Conservation (phyloP, 2,797 vertebrate genomes). For the Chiroxiphia lanceolata region DNA sequence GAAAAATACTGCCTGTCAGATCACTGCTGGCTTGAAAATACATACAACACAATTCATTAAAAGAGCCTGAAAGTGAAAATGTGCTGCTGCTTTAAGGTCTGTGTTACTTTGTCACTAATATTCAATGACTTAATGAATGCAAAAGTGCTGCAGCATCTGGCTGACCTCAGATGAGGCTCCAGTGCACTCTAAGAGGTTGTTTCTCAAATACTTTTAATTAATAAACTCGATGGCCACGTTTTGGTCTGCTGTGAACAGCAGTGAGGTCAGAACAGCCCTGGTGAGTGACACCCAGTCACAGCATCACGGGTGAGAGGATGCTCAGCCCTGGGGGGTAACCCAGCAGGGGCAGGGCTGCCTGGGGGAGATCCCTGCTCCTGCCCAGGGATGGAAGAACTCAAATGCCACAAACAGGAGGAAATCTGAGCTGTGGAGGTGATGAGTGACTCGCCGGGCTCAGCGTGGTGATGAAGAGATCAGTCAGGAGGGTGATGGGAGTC, state of each 20-base stretch:
- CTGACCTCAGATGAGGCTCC: not conserved
- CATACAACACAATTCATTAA: not conserved
- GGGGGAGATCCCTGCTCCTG: not conserved
- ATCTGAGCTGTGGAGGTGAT: accelerated
- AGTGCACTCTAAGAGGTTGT: not conserved
- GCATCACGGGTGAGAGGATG: accelerated
- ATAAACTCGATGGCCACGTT: accelerated
- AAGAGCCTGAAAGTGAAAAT: slow-evolving; percentile 31
- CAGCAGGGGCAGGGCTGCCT: accelerated
- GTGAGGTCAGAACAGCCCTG: accelerated
- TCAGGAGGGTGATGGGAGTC: not conserved
- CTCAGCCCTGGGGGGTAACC: not conserved
- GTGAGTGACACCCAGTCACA: accelerated
- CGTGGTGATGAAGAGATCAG: not conserved
- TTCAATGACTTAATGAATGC: not conserved
- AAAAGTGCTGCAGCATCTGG: not conserved
- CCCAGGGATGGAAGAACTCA: not conserved
- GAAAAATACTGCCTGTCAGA: slow-evolving; percentile 36
- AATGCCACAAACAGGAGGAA: accelerated
- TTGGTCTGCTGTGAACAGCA: not conserved
- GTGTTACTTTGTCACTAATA: slow-evolving; percentile 1
- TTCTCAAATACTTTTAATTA: not conserved
- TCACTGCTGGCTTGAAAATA: slow-evolving; percentile 43
- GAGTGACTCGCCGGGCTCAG: not conserved
- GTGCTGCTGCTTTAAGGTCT: not conserved